Evolutionary conservation across 2,797 vertebrate species (phyloP), one percentile per base, ranked within the genome.

Genomic region (Xyrichtys novacula): DNA sequence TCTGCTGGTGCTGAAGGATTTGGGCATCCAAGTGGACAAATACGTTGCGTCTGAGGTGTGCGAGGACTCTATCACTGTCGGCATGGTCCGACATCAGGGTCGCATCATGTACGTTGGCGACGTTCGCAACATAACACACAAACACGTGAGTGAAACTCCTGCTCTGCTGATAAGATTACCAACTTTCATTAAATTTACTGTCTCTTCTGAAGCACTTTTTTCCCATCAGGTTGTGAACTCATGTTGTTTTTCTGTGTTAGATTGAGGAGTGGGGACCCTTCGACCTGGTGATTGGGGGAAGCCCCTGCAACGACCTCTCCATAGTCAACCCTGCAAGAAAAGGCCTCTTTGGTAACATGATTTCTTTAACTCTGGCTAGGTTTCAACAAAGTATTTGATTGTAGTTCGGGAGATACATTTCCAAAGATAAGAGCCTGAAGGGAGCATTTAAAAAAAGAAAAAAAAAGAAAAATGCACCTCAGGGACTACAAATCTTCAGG

Each of bases 181-280:
- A 36, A 36, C 34, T 1, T 36, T 36, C 9, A 19, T 16, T n/a
- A n/a, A n/a, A n/a, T n/a, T n/a, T n/a, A n/a, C n/a, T n/a, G n/a
- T n/a, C n/a, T 54, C 15, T 17, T 20, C 23, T 25, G 22, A 22
- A 46, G 23, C 14, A 4, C 39, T 46, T 25, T 23, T 1, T 15
- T 15, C 4, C 16, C 6, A 11, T 46, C 20, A 6, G 8, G 19
- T 3, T n/a, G 12, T 43, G 23, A 0, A 42, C 52, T 36, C 3
- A 0, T 19, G 12, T 25, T 71, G 16, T 62, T 64, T 80, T 29
- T 34, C 6, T 40, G 10, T 39, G 23, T 46, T 58, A 98, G 97
- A 96, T 98, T 42, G 94, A 96, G 22, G 95, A 98, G 28, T 98
- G 96, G 96, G 97, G 97, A 23, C 97, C 97, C 0, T 98, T 98